These are phyloP conservation scores for Cataglyphis cursor DNA, from an alignment of 2,888 invertebrate species.

Conservation along the genomic window DNA sequence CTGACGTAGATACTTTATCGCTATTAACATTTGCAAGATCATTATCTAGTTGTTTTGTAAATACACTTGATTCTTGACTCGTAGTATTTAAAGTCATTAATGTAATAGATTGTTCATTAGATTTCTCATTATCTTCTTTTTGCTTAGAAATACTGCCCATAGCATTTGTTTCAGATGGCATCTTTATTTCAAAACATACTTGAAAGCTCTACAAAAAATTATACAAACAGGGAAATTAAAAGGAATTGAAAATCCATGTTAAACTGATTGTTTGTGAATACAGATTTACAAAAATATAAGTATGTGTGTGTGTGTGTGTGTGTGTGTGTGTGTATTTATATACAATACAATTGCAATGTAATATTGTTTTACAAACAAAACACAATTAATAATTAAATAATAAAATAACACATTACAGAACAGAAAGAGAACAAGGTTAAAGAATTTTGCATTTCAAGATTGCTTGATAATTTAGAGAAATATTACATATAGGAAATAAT, in stretches of 20 bases:
- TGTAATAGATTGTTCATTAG: constrained; percentile 67
- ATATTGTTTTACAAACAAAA: neutral
- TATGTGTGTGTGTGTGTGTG: too few relatives aligned
- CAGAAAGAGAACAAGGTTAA: neutral
- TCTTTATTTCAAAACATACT: constrained; percentile 73
- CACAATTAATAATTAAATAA: neutral
- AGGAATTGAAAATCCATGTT: neutral
- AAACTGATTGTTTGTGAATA: neutral
- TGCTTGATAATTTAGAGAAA: neutral
- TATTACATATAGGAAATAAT: neutral
- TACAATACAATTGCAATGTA: neutral
- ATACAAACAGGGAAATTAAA: constrained; percentile 46
- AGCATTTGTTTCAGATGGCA: constrained; percentile 80
- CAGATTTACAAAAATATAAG: neutral
- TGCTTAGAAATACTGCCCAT: constrained; percentile 76
- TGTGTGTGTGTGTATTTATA: neutral
- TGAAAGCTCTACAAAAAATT: constrained; percentile 39
- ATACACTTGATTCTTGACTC: constrained; percentile 62
- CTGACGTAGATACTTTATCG: constrained; percentile 50
- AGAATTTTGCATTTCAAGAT: neutral
- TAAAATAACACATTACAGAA: neutral
- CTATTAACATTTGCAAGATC: constrained; percentile 50
- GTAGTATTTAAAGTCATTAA: constrained; percentile 64
- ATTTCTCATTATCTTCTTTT: constrained; percentile 73
- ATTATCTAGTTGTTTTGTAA: constrained; percentile 65